These are phyloP conservation scores for Norana najaformis DNA, from an alignment of 2,888 invertebrate species.

Conservation along the genomic window DNA sequence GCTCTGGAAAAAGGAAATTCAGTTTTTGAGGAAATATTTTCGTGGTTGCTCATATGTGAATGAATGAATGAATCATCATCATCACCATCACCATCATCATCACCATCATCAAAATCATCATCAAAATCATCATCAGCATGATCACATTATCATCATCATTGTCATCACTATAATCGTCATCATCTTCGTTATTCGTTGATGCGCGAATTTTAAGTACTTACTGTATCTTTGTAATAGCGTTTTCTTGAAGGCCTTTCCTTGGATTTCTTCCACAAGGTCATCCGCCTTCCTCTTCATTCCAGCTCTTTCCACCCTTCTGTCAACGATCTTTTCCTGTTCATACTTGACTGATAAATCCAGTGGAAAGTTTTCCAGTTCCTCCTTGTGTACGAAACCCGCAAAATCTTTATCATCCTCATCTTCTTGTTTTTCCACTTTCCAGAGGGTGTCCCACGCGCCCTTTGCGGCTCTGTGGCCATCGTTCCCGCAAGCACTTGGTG, in stretches of 20 bases:
- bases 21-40: neutral
- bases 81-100: neutral
- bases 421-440: neutral
- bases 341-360: constrained; percentile 16
- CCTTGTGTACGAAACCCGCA: neutral
- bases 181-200: neutral
- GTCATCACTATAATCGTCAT: neutral
- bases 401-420: neutral
- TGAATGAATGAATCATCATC: neutral
- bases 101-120: neutral
- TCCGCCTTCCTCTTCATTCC: neutral
- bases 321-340: neutral
- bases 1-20: neutral
- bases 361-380: neutral
- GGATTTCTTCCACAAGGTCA: neutral
- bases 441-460: neutral
- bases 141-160: neutral
- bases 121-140: neutral
- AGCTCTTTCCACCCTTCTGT: neutral
- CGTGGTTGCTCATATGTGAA: neutral
- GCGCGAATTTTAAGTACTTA: neutral
- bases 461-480: neutral
- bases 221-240: neutral
- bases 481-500: neutral
- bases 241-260: neutral